Percentiles rank a stretch among this genome's conserved stretches.
Conservation (phyloP, 2,797 vertebrate genomes). For the Chaetophractus vellerosus region DNA sequence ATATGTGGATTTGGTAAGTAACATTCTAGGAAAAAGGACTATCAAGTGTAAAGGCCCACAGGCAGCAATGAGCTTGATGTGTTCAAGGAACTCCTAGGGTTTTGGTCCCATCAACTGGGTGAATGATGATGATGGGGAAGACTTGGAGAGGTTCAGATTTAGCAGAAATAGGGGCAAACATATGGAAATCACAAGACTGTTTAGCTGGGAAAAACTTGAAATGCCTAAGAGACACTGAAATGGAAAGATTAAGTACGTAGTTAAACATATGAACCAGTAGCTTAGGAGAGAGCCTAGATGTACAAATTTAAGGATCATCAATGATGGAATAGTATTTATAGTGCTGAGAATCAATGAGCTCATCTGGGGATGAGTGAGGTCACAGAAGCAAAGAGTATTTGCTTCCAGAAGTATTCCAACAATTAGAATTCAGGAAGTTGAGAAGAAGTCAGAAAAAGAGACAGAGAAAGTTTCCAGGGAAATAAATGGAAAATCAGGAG, state of each 20-base stretch:
- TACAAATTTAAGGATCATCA: slow-evolving; percentile 17
- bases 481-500: background rate
- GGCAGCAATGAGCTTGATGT: background rate
- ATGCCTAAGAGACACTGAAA: slow-evolving; percentile 22
- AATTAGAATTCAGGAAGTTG: background rate
- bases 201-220: slow-evolving; percentile 43
- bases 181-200: background rate
- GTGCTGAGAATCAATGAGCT: background rate
- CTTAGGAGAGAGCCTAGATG: slow-evolving; percentile 39
- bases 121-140: background rate
- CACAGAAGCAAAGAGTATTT: background rate
- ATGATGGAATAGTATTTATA: background rate
- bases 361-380: background rate
- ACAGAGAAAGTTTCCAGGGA: background rate
- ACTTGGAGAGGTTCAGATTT: background rate
- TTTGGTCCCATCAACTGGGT: background rate
- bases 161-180: background rate
- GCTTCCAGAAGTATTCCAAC: background rate
- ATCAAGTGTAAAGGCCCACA: background rate
- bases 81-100: background rate
- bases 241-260: slow-evolving; percentile 36
- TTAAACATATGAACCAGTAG: background rate
- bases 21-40: background rate
- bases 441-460: background rate
- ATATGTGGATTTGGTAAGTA: background rate